Evolutionary conservation across 2,888 invertebrate genomes (phyloP).

Genomic region (Drosophila buzzatii): DNA sequence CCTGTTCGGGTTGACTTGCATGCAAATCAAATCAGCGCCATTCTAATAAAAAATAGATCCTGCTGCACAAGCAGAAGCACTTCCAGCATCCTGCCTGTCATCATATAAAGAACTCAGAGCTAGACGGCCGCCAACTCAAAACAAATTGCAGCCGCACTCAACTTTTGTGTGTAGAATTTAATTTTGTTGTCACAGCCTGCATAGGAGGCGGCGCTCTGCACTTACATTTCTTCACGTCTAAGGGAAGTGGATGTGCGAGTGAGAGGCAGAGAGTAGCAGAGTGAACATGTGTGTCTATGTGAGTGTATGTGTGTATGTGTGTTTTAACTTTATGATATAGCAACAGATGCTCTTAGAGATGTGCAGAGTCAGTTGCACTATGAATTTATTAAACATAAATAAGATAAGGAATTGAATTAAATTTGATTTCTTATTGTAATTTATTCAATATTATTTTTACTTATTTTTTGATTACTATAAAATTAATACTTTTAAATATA

Average conservation of each 20-base stretch:
- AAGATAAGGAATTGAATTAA: too few relatives aligned
- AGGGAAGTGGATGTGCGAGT: not conserved
- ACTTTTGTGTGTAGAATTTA: conserved; percentile 58
- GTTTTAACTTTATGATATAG: not conserved
- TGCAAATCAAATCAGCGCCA: conserved; percentile 60
- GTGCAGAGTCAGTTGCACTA: not conserved
- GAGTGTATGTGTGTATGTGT: not conserved
- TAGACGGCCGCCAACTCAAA: conserved; percentile 49
- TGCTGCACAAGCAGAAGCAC: conserved; percentile 27
- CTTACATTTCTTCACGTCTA: conserved; percentile 24
- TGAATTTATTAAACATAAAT: not conserved
- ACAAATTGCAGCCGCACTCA: conserved; percentile 56
- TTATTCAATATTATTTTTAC: not conserved
- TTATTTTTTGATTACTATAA: too few relatives aligned
- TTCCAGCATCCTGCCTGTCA: conserved; percentile 40
- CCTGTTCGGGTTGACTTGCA: conserved; percentile 32
- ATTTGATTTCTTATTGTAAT: not conserved
- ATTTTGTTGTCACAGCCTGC: conserved; percentile 55
- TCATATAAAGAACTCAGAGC: conserved; percentile 24
- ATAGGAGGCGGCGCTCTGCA: conserved; percentile 12
- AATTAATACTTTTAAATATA: too few relatives aligned
- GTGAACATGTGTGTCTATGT: not conserved
- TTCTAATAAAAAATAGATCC: conserved; percentile 60
- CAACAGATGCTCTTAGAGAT: conserved; percentile 34
- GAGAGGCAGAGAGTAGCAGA: not conserved